Evolutionary conservation across 2,888 invertebrate genomes (phyloP), one percentile per base, ranked within the genome.

Genomic region (Protonemura montana): DNA sequence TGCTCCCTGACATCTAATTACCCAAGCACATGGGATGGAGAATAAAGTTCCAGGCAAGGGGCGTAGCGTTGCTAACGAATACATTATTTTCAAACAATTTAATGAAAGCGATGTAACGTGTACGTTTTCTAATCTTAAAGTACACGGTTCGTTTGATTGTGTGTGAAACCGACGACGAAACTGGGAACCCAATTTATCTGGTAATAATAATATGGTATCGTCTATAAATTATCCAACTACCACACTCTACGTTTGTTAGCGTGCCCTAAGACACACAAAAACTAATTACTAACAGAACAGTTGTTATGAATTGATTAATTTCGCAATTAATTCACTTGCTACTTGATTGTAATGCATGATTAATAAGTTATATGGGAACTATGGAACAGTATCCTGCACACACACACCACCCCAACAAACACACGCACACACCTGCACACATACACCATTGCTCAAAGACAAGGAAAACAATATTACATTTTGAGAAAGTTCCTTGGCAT

Each of bases 281-380:
- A 59, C 16, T 59, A 59, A 59, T 59, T 59, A 59, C 59, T 59
- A 59, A 21, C 59, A 59, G 59, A 59, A 59, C 59, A 59, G 59
- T 59, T 59, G 59, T 59, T 78, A 78, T 78, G 27, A 28, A 78
- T 28, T 78, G 29, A 78, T 78, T 78, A 78, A 78, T 78, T 78
- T 78, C 27, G 29, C 78, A 78, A 78, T 78, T 78, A 78, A 78
- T 78, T 59, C 59, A 21, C 59, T 59, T 1, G 59, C 59, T 59
- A 59, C 59, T 59, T 59, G 59, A 59, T 59, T 59, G 59, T 59
- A 59, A 59, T 59, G 59, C 59, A 59, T 59, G 59, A 59, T 59
- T 59, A 59, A 59, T 59, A 59, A 59, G 59, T 59, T 59, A 59
- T 59, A 59, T 59, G 21, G 59, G 21, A 21, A 21, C 59, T 2